Evolutionary conservation across 1,140 invertebrate genomes (phyloP).

Genomic region (Caerostris darwini): DNA sequence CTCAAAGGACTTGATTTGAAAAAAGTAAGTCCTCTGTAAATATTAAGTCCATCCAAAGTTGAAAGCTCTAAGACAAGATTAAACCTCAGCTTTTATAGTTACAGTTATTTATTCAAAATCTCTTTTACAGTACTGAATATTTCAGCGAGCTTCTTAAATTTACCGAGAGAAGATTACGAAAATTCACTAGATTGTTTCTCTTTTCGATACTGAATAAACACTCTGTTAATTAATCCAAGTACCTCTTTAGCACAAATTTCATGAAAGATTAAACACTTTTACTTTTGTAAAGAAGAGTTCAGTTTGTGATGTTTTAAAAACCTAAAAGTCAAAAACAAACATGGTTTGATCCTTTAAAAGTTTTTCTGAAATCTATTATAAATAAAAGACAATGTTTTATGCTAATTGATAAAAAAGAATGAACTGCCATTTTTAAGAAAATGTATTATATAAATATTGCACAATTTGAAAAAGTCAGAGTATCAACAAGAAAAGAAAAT

Average conservation of each 20-base stretch:
- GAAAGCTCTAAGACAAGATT: not conserved
- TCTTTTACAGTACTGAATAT: not conserved
- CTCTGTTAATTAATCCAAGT: slow-evolving; percentile 22
- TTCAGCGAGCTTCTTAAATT: not conserved
- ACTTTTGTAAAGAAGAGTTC: not conserved
- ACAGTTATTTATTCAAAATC: slow-evolving; percentile 1
- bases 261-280: slow-evolving; percentile 19
- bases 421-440: too few species aligned
- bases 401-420: not conserved
- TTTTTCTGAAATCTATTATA: not conserved
- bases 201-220: slow-evolving; percentile 9
- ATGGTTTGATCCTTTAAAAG: not conserved
- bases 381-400: not conserved
- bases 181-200: slow-evolving; percentile 19
- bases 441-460: too few species aligned
- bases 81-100: not conserved
- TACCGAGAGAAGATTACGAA: not conserved
- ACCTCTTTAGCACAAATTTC: not conserved
- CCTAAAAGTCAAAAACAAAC: not conserved
- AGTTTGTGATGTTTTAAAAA: not conserved
- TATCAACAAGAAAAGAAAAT: too few species aligned
- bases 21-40: slow-evolving; percentile 7
- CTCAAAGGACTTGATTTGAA: slow-evolving; percentile 1
- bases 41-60: not conserved
- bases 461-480: too few species aligned